A percentile compares a stretch with the other conserved stretches of the same genome.
These are phyloP conservation scores for Mustela lutreola DNA, from an alignment of 2,113 vertebrate genomes.

Conservation along the genomic window DNA sequence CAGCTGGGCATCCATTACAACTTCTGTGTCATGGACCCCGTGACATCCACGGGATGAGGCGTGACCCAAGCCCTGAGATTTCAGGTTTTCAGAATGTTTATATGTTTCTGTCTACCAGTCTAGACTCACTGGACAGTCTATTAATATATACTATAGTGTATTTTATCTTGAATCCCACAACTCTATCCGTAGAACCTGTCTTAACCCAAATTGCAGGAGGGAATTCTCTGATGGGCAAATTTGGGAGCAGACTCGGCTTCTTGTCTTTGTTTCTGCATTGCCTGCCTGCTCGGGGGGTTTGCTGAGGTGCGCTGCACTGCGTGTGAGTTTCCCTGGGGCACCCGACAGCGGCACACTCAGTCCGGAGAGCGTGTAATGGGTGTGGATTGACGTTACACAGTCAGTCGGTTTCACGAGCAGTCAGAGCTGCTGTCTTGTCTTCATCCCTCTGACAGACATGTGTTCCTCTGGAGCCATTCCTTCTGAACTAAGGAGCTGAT, in stretches of 20 bases:
- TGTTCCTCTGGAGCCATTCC: neutral
- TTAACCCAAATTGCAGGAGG: neutral
- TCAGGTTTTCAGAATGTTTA: neutral
- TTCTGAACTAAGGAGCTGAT: neutral
- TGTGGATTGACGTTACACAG: neutral
- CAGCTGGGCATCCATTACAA: rapidly evolving
- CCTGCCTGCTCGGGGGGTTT: neutral
- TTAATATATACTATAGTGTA: too few species aligned
- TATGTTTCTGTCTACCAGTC: neutral
- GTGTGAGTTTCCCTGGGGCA: neutral
- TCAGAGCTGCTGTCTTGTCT: neutral
- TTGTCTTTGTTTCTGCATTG: too few species aligned
- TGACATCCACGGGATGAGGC: neutral
- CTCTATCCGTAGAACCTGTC: neutral
- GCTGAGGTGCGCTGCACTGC: rapidly evolving
- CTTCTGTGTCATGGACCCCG: too few species aligned
- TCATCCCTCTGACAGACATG: neutral
- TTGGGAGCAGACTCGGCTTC: neutral
- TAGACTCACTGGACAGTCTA: neutral
- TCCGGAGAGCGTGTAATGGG: rapidly evolving
- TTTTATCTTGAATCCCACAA: neutral
- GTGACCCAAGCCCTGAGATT: too few species aligned
- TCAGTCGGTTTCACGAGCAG: neutral
- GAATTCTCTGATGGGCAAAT: neutral
- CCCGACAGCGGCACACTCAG: neutral